Percentiles rank a stretch among this genome's conserved stretches.
phyloP scores from a whole-genome alignment of 1,140 invertebrate genomes.

The Choristoneura fumiferana region DNA sequence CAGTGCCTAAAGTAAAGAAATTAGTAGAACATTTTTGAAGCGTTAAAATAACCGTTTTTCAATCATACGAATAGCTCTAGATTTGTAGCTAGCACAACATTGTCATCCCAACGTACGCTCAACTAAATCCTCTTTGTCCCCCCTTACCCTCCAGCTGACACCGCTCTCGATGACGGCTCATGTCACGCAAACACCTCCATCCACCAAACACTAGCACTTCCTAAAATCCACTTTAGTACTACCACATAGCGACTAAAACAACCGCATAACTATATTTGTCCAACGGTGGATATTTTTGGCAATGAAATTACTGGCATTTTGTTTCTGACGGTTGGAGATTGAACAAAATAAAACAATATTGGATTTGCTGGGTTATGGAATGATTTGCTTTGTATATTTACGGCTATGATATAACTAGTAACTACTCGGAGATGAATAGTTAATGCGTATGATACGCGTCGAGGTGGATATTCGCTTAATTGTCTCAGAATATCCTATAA shows the following conservation, averaged over 20 bases:
- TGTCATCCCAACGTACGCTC: background rate
- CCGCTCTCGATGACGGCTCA: background rate
- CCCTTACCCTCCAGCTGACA: background rate
- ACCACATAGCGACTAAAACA: background rate
- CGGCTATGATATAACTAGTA: background rate
- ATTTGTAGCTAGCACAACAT: background rate
- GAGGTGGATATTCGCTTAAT: too few species aligned
- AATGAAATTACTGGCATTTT: background rate
- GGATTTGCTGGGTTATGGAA: background rate
- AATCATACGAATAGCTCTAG: too few species aligned
- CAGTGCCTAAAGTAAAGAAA: too few species aligned
- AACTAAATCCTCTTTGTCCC: background rate
- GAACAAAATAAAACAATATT: background rate
- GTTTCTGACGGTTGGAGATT: conserved; percentile 3
- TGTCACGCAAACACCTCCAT: background rate
- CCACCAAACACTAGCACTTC: too few species aligned
- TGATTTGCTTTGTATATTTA: too few species aligned
- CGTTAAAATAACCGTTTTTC: too few species aligned
- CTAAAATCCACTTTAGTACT: background rate
- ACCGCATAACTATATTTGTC: background rate
- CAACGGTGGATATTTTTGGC: background rate
- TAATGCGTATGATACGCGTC: too few species aligned
- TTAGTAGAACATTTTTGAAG: too few species aligned
- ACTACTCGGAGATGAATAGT: too few species aligned
- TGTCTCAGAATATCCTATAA: too few species aligned